phyloP scores from a whole-genome alignment of 2,888 invertebrate species.

The Exephanes ischioxanthus region DNA sequence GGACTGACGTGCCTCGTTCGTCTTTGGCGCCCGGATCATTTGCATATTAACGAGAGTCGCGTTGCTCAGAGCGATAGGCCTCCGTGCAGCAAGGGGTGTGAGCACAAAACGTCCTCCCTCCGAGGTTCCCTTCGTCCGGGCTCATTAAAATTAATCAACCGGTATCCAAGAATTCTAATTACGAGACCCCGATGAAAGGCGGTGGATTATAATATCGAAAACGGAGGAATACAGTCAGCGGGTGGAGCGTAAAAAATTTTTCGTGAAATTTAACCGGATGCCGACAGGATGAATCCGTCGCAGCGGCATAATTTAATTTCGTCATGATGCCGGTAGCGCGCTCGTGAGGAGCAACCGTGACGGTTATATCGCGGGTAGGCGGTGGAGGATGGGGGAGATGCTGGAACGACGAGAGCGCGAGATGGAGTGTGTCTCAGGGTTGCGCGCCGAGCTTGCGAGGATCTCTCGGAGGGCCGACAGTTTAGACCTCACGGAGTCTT shows the following conservation, averaged over 20 bases:
- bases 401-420: slow-evolving; percentile 12
- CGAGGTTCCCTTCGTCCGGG: slow-evolving; percentile 3
- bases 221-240: not conserved
- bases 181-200: slow-evolving; percentile 25
- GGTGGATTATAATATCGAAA: slow-evolving; percentile 32
- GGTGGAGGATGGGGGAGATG: slow-evolving; percentile 1
- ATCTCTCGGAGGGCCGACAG: slow-evolving; percentile 68
- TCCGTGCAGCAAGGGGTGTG: slow-evolving; percentile 1
- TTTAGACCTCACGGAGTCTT: slow-evolving; percentile 78
- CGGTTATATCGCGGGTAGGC: not conserved
- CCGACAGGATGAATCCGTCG: slow-evolving; percentile 35
- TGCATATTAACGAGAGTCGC: slow-evolving; percentile 55
- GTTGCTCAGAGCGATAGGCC: slow-evolving; percentile 17
- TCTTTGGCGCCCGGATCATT: slow-evolving; percentile 42
- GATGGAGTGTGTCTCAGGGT: slow-evolving; percentile 20
- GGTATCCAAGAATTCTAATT: slow-evolving; percentile 43
- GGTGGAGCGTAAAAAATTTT: not conserved
- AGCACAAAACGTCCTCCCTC: slow-evolving; percentile 3
- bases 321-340: slow-evolving; percentile 15
- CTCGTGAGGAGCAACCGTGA: not conserved
- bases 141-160: slow-evolving; percentile 54
- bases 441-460: slow-evolving; percentile 9
- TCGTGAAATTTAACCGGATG: slow-evolving; percentile 2
- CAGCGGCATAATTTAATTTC: slow-evolving; percentile 54
- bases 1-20: slow-evolving; percentile 30